A percentile compares a stretch with the other conserved stretches of the same genome.
phyloP scores from a whole-genome alignment of 2,113 vertebrate genomes.

The Ondatra zibethicus region DNA sequence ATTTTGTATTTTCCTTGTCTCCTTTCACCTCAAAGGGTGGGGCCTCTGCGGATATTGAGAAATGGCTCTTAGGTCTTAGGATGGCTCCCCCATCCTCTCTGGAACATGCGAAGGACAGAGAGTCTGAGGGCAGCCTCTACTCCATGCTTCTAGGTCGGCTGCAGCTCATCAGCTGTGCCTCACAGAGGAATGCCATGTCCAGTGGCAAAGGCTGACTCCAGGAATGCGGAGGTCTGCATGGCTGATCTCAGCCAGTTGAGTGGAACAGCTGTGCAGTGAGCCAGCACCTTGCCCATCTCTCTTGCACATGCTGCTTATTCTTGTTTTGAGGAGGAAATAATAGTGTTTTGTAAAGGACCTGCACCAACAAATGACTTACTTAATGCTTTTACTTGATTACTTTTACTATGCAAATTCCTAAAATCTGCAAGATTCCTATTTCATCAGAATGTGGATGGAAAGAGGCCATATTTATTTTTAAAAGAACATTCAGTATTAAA shows the following conservation, averaged over 20 bases:
- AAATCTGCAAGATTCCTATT: not conserved
- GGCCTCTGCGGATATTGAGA: constrained; percentile 72
- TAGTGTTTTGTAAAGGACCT: constrained; percentile 43
- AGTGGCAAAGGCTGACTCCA: not conserved
- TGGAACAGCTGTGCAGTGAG: constrained; percentile 22
- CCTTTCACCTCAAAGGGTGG: constrained; percentile 74
- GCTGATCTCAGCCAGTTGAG: not conserved
- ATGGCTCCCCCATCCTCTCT: not conserved
- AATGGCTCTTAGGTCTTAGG: constrained; percentile 41
- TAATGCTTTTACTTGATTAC: not conserved
- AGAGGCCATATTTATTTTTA: not conserved
- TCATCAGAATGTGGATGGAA: not conserved
- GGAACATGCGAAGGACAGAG: not conserved
- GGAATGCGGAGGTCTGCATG: constrained; percentile 22
- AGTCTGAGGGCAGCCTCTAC: not conserved
- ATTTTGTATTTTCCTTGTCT: constrained; percentile 45
- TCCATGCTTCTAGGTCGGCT: not conserved
- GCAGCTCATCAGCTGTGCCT: not conserved
- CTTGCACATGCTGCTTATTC: not conserved
- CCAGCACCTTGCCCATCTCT: not conserved
- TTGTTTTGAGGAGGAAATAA: constrained; percentile 49
- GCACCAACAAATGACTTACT: not conserved
- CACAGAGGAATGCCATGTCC: not conserved
- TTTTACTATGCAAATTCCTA: not conserved
- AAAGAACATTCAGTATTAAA: not conserved